Evolutionary conservation across 1,140 invertebrate genomes (phyloP), one percentile per base, ranked within the genome.

Genomic region (Drosophila kanapiae): DNA sequence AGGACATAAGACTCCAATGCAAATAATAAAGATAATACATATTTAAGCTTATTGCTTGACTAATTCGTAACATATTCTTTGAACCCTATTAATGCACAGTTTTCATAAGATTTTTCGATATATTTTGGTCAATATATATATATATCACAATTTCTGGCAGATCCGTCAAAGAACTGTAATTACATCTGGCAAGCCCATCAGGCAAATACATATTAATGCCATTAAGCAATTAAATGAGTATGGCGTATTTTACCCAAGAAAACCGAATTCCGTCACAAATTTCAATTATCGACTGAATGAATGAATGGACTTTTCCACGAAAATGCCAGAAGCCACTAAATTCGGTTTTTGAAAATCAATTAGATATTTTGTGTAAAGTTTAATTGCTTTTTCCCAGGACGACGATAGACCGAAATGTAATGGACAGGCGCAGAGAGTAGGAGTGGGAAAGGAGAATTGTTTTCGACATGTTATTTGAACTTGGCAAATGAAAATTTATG

Each of bases 401-500:
- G 23, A 6, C 40, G 27, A 43, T 35, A 31, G 23, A 70, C 42
- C 42, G n/a, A 49, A 59, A 40, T 60, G 33, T 18, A 27, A 51
- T 37, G 18, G 14, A 35, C 18, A 37, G 18, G n/a, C 13, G 6
- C 4, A 16, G n/a, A n/a, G 11, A 1, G 6, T 3, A 1, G 31
- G 33, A 13, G n/a, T 6, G 51, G 35, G 16, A 18, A 31, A 35
- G n/a, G 43, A 33, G 31, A 57, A 40, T 58, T 49, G 59, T 59
- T 78, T 78, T 59, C 68, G 53, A 54, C 63, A 63, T 59, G 53
- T 60, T 63, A 63, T 37, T 63, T 59, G 56, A 63, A 31, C 71
- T 56, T 61, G 47, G 51, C 23, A 78, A 82, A 83, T 75, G 64
- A 79, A 79, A 82, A 82, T 82, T 83, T 82, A 83, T 82, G 71